Percentiles rank a stretch among this genome's conserved stretches.
These are phyloP conservation scores for Anneissia japonica DNA, from an alignment of 35 echinoderm and acorn worm genomes.

Conservation along the genomic window DNA sequence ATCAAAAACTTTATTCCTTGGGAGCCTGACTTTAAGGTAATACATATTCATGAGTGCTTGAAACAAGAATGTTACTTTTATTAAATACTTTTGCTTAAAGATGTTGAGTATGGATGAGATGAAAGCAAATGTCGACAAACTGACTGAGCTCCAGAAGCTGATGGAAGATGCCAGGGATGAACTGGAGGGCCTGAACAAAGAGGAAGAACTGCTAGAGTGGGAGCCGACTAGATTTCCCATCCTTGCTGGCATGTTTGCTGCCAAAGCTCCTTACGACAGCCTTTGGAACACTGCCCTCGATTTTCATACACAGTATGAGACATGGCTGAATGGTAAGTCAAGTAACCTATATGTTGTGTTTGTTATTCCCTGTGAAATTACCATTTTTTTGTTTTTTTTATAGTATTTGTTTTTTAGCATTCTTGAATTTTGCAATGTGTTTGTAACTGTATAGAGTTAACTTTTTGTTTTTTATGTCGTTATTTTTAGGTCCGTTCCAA, in stretches of 20 bases:
- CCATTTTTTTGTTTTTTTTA: too few species aligned
- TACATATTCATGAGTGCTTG: too few species aligned
- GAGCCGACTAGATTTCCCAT: constrained; percentile 86
- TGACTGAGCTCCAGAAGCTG: constrained; percentile 75
- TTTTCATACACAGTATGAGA: constrained; percentile 92
- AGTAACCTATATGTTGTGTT: too few species aligned
- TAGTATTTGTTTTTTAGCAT: too few species aligned
- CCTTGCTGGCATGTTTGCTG: constrained; percentile 48
- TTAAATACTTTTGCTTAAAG: constrained; percentile 31
- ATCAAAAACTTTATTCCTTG: too few species aligned
- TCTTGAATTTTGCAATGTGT: neutral
- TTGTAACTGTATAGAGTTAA: neutral
- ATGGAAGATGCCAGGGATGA: constrained; percentile 82
- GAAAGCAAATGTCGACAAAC: constrained; percentile 87
- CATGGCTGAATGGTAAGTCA: constrained; percentile 73
- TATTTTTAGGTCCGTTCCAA: constrained; percentile 71
- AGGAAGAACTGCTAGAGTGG: constrained; percentile 97
- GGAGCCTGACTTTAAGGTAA: too few species aligned
- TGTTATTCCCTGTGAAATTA: too few species aligned
- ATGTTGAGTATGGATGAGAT: constrained; percentile 98
- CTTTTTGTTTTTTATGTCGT: neutral
- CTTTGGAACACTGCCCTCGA: constrained; percentile 97
- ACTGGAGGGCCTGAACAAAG: constrained; percentile 81
- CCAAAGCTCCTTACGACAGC: constrained; percentile 80
- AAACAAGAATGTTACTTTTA: too few species aligned